phyloP scores from a whole-genome alignment of 2,797 vertebrate species.

The Crocodylus rhombifer region DNA sequence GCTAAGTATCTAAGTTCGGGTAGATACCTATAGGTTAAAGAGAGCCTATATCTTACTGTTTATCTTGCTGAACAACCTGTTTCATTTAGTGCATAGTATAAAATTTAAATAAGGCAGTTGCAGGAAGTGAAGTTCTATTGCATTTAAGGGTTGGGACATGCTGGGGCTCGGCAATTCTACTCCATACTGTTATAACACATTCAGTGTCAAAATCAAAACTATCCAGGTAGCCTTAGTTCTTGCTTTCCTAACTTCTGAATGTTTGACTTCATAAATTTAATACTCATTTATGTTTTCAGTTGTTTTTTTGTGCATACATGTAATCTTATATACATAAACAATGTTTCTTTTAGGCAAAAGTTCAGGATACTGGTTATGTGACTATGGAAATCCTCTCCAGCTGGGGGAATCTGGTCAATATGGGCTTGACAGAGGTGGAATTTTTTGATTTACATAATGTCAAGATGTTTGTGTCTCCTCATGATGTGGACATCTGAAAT shows the following conservation, averaged over 20 bases:
- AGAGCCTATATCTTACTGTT: too few species aligned
- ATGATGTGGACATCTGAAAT: conserved; percentile 92
- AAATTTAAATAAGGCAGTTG: background rate
- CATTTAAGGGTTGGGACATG: too few species aligned
- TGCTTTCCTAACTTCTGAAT: background rate
- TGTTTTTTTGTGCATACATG: background rate
- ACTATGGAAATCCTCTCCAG: conserved; percentile 97
- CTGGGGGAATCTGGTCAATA: conserved; percentile 87
- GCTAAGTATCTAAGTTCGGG: too few species aligned
- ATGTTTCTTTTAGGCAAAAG: conserved; percentile 54
- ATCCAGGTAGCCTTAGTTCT: background rate
- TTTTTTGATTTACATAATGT: conserved; percentile 88
- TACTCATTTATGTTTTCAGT: background rate
- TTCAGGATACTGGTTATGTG: conserved; percentile 87
- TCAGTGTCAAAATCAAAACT: background rate
- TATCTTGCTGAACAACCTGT: background rate
- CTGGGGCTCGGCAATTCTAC: too few species aligned
- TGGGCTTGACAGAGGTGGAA: conserved; percentile 93
- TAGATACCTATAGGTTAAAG: too few species aligned
- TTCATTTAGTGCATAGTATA: background rate
- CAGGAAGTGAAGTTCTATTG: too few species aligned
- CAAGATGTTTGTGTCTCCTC: conserved; percentile 91
- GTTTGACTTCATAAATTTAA: background rate
- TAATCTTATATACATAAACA: background rate
- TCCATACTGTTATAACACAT: too few species aligned